phyloP scores from a whole-genome alignment of 2,888 invertebrate species.

The Calameuta idolon region DNA sequence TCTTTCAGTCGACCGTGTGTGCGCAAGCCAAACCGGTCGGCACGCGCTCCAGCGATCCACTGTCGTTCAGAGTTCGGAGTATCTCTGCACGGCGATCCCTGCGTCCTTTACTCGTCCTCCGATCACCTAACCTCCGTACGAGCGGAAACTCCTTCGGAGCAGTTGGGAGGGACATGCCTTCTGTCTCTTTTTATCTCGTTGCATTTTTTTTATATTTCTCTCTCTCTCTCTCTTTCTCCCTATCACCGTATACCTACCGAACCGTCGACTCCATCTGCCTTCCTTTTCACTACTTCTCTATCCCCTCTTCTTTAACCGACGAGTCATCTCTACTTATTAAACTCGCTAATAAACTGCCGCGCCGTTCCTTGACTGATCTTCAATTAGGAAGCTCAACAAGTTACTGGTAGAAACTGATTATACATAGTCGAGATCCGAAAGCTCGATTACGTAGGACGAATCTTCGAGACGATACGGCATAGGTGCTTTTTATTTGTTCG shows the following conservation, averaged over 20 bases:
- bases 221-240: not conserved
- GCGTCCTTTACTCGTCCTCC: not conserved
- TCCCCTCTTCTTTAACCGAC: not conserved
- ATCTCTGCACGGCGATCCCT: constrained; percentile 15
- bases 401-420: constrained; percentile 24
- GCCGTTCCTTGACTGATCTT: constrained; percentile 19
- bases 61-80: constrained; percentile 12
- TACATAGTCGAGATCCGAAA: constrained; percentile 5
- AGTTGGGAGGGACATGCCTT: constrained; percentile 20
- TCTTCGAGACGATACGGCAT: not conserved
- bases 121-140: not conserved
- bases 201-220: constrained; percentile 22
- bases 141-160: constrained; percentile 16
- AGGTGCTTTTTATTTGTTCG: not conserved
- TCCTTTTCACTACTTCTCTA: not conserved
- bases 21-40: constrained; percentile 61
- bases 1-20: constrained; percentile 31
- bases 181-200: constrained; percentile 24
- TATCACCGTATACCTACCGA: not conserved
- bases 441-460: not conserved
- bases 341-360: constrained; percentile 39
- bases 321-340: constrained; percentile 35
- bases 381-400: constrained; percentile 34
- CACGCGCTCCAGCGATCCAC: constrained; percentile 49
- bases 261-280: not conserved